phyloP scores from a whole-genome alignment of 2,888 invertebrate species.

The Gasteruption jaculator region DNA sequence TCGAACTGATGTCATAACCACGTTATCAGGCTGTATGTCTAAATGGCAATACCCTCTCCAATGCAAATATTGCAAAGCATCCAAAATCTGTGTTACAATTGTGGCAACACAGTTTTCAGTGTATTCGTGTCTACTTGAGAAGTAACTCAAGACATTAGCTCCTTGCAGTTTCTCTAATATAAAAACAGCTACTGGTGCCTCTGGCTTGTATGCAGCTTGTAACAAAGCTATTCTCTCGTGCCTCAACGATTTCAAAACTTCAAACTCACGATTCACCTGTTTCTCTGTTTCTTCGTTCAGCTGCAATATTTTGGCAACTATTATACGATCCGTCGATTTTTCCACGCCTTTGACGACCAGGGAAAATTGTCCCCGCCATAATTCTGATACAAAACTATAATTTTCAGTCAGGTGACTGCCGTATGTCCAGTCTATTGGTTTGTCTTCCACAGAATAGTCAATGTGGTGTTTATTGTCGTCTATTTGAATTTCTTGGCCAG shows the following conservation, averaged over 20 bases:
- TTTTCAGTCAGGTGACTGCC: slow-evolving; percentile 67
- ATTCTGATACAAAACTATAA: slow-evolving; percentile 82
- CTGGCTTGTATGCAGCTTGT: slow-evolving; percentile 68
- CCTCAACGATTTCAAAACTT: slow-evolving; percentile 72
- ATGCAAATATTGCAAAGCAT: slow-evolving; percentile 91
- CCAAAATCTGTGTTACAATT: slow-evolving; percentile 80
- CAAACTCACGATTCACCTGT: slow-evolving; percentile 73
- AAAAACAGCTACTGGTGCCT: slow-evolving; percentile 66
- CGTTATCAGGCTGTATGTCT: slow-evolving; percentile 91
- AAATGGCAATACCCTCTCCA: slow-evolving; percentile 88
- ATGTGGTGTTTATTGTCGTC: slow-evolving; percentile 63
- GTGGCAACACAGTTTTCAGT: slow-evolving; percentile 88
- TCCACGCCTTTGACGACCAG: slow-evolving; percentile 80
- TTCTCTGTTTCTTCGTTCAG: slow-evolving; percentile 59
- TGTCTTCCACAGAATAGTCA: slow-evolving; percentile 71
- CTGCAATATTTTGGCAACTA: slow-evolving; percentile 81
- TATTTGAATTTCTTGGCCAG: slow-evolving; percentile 65
- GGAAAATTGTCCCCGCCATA: slow-evolving; percentile 82
- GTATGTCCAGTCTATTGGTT: slow-evolving; percentile 70
- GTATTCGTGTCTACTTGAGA: slow-evolving; percentile 85
- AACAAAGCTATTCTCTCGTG: slow-evolving; percentile 84
- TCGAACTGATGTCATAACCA: slow-evolving; percentile 84
- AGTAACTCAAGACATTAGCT: slow-evolving; percentile 84
- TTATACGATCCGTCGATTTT: slow-evolving; percentile 67
- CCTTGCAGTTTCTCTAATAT: slow-evolving; percentile 84